phyloP scores from a whole-genome alignment of 2,888 invertebrate species.

The Brachyptera risi region DNA sequence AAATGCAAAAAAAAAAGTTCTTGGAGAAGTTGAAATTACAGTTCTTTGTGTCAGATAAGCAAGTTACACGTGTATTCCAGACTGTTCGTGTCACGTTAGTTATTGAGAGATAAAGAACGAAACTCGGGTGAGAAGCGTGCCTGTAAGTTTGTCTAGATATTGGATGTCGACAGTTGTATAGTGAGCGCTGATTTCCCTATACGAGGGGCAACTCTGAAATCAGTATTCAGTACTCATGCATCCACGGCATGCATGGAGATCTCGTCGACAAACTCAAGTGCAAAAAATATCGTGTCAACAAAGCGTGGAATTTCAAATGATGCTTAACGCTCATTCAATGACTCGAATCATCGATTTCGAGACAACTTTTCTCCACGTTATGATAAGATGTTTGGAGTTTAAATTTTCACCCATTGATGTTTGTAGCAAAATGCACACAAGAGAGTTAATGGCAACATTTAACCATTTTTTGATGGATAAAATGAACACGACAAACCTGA shows the following conservation, averaged over 20 bases:
- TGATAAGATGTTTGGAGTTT: slow-evolving; percentile 18
- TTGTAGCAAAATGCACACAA: not conserved
- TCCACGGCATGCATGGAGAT: not conserved
- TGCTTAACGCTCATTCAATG: slow-evolving; percentile 26
- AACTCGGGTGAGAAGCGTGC: too few species aligned
- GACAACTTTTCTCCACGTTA: slow-evolving; percentile 16
- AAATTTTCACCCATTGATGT: slow-evolving; percentile 23
- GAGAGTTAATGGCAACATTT: not conserved
- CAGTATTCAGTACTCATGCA: slow-evolving; percentile 20
- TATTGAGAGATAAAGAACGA: too few species aligned
- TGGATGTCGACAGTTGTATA: not conserved
- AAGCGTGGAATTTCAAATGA: slow-evolving; percentile 28
- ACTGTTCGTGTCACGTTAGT: too few species aligned
- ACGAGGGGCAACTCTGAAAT: not conserved
- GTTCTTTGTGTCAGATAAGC: too few species aligned
- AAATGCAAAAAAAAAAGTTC: too few species aligned
- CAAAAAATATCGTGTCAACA: slow-evolving; percentile 25
- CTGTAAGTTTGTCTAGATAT: too few species aligned
- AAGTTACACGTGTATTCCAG: too few species aligned
- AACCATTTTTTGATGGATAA: slow-evolving; percentile 18
- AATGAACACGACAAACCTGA: slow-evolving; percentile 30
- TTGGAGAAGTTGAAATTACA: too few species aligned
- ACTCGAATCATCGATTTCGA: slow-evolving; percentile 24
- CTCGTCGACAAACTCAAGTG: not conserved
- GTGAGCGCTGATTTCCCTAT: not conserved